Evolutionary conservation across 92 coral and sea anemone species (phyloP).

Genomic region (Plumapathes pennacea): DNA sequence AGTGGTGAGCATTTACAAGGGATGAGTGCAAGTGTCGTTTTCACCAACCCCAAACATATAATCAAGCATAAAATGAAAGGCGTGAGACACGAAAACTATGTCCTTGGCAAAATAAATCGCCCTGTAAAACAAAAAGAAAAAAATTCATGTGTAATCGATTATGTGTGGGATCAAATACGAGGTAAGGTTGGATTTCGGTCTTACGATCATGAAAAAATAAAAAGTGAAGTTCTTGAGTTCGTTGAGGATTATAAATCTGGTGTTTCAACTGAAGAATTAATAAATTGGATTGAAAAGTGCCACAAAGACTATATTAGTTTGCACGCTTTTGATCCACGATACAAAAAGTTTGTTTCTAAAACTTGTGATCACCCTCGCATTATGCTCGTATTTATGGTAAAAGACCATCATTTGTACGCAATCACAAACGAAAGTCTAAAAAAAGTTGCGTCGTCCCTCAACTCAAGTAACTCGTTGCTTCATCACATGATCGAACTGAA

Average conservation of each 20-base stretch:
- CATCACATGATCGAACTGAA: constrained; percentile 36
- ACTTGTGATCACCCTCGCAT: not conserved
- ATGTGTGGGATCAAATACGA: constrained; percentile 38
- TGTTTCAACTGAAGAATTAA: constrained; percentile 32
- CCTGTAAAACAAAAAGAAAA: too few relatives aligned
- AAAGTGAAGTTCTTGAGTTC: constrained; percentile 4
- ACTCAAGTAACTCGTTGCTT: constrained; percentile 15
- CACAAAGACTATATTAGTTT: constrained; percentile 2
- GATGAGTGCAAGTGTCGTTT: too few relatives aligned
- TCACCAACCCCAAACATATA: too few relatives aligned
- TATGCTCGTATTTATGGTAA: constrained; percentile 9
- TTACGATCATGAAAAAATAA: constrained; percentile 23
- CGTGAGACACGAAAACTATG: too few relatives aligned
- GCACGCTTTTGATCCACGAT: constrained; percentile 33
- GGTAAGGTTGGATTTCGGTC: constrained; percentile 32
- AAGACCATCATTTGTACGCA: constrained; percentile 39
- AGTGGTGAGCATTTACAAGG: too few relatives aligned
- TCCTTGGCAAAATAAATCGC: too few relatives aligned
- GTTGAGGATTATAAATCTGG: constrained; percentile 7
- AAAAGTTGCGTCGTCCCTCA: constrained; percentile 13
- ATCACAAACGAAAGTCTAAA: constrained; percentile 28
- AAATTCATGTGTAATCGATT: constrained; percentile 34
- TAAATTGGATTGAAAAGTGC: constrained; percentile 23
- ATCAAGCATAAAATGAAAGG: too few relatives aligned
- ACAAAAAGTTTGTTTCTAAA: constrained; percentile 23